These are phyloP conservation scores for Drosophila pseudoobscura DNA, from an alignment of 1,140 invertebrate species.

Conservation along the genomic window DNA sequence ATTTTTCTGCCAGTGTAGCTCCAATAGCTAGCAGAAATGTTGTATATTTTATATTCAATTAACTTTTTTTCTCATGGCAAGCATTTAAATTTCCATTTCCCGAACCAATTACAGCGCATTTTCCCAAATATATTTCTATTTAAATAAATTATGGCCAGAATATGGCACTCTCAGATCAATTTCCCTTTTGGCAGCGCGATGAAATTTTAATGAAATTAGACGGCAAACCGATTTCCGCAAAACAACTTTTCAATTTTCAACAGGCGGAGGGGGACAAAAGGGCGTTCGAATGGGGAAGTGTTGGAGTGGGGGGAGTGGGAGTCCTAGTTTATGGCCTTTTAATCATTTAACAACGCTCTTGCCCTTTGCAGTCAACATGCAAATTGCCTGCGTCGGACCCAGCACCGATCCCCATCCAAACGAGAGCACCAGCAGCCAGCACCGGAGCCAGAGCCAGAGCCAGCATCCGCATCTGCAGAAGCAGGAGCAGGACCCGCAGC, in stretches of 20 bases:
- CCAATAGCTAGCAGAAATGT: no score
- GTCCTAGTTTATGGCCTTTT: slow-evolving; percentile 75
- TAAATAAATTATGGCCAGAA: slow-evolving; percentile 19
- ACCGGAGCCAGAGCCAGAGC: slow-evolving; percentile 1
- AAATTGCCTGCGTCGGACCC: slow-evolving; percentile 62
- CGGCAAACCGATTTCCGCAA: slow-evolving; percentile 40
- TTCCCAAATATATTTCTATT: slow-evolving; percentile 1
- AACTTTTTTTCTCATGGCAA: slow-evolving; percentile 5
- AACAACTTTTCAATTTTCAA: slow-evolving; percentile 57
- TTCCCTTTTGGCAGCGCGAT: slow-evolving; percentile 14
- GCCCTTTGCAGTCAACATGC: slow-evolving; percentile 73
- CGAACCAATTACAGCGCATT: neutral
- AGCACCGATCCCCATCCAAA: slow-evolving; percentile 30
- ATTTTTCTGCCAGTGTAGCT: no score
- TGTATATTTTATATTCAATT: no score
- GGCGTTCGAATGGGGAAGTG: neutral
- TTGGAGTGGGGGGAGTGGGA: neutral
- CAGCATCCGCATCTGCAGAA: slow-evolving; percentile 8
- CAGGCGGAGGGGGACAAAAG: slow-evolving; percentile 2
- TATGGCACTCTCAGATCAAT: neutral
- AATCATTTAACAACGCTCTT: slow-evolving; percentile 74
- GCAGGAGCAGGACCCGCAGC: slow-evolving; percentile 10
- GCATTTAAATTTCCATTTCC: slow-evolving; percentile 26
- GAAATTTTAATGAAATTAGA: slow-evolving; percentile 53
- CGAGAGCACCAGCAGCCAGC: slow-evolving; percentile 28